These are phyloP conservation scores for Dromius quadrimaculatus DNA, from an alignment of 2,888 invertebrate genomes.

Conservation along the genomic window DNA sequence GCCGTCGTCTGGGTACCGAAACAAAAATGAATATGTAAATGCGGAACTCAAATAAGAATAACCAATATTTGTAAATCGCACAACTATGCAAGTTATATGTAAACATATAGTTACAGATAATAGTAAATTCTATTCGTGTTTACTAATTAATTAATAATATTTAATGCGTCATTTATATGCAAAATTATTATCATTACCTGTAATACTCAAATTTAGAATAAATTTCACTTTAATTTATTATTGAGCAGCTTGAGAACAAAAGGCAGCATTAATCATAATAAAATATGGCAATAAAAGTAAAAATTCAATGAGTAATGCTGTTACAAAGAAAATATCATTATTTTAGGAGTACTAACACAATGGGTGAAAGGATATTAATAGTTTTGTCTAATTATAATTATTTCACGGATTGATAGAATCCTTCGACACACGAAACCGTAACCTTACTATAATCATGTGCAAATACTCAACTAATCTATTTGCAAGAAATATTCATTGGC, in stretches of 20 bases:
- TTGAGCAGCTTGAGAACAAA: too few species aligned
- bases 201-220: not conserved
- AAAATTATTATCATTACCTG: not conserved
- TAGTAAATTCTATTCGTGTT: not conserved
- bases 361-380: not conserved
- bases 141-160: slow-evolving; percentile 1
- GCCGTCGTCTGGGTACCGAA: too few species aligned
- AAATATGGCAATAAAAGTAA: slow-evolving; percentile 4
- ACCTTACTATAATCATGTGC: slow-evolving; percentile 15
- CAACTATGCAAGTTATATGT: not conserved
- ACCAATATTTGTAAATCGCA: not conserved
- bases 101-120: not conserved
- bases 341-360: not conserved
- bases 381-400: slow-evolving; percentile 6
- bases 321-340: not conserved
- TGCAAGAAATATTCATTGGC: slow-evolving; percentile 14
- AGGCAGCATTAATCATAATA: slow-evolving; percentile 1
- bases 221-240: slow-evolving; percentile 10
- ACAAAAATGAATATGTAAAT: too few species aligned
- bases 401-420: not conserved
- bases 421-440: slow-evolving; percentile 2
- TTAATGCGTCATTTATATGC: slow-evolving; percentile 13
- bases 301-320: not conserved
- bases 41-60: not conserved
- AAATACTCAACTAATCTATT: not conserved